Evolutionary conservation across 92 coral and sea anemone species (phyloP), one percentile per base, ranked within the genome.

Genomic region (Montipora capitata): DNA sequence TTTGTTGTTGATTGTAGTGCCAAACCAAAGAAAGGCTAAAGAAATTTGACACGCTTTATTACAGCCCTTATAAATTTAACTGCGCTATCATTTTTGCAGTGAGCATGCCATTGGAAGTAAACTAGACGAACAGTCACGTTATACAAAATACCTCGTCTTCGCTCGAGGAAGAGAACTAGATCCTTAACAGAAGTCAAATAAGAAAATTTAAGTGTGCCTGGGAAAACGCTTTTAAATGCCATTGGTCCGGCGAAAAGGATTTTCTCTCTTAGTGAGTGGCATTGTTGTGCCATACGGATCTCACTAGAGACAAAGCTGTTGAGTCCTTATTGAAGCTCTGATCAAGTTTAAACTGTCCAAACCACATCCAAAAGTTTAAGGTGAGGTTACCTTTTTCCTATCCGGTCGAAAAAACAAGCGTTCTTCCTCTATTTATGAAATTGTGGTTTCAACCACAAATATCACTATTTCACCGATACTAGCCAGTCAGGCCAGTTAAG

Each of bases 51-150:
- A 68, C 83, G 39, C 68, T 27, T 54, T 54, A 35, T 68, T 61
- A 10, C 40, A 69, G 68, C 13, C 18, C 66, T 49, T 10, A 3
- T 78, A 40, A 78, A 49, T 17, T 0, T 10, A 11, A 62, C 20
- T 35, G 27, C 58, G 71, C 82, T 61, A 61, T 66, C 76, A 13
- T 10, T 71, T 49, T 41, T 79, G 74, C 12, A 51, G 85, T 14
- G 65, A 80, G 68, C 27, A 40, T 15, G 39, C 12, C n/a, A 38
- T 8, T 2, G 17, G 58, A 35, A 79, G 74, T 7, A 18, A 79
- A 71, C 74, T 45, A 48, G 49, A 69, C 40, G 59, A 67, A 45
- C 68, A 40, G 11, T 80, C 75, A 80, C 58, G 42, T 81, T 81
- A 54, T 81, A 74, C 68, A 81, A 68, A 9, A 8, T 5, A 45